phyloP scores from a whole-genome alignment of 2,113 vertebrate species.

The Amphiprion percula region DNA sequence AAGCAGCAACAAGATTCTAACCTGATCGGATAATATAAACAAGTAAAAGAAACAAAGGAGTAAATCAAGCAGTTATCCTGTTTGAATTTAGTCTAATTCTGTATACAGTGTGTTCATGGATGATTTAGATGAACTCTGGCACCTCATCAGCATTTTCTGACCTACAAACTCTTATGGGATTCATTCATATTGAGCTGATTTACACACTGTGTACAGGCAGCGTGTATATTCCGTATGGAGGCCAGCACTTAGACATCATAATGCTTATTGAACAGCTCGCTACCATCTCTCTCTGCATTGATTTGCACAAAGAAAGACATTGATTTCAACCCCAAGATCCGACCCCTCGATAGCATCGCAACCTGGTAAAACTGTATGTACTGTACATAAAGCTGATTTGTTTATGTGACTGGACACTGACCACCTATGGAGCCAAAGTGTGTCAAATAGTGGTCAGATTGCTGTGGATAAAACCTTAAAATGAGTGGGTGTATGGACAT shows the following conservation, averaged over 20 bases:
- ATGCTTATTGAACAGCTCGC: neutral
- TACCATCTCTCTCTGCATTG: conserved; percentile 1
- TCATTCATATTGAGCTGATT: conserved; percentile 25
- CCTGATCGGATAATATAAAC: neutral
- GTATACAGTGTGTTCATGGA: neutral
- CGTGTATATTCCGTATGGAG: neutral
- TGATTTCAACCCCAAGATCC: neutral
- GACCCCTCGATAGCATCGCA: neutral
- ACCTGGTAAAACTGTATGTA: no score
- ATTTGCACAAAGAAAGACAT: neutral
- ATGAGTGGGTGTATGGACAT: conserved; percentile 7
- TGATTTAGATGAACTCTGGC: no score
- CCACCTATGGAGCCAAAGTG: neutral
- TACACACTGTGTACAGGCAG: neutral
- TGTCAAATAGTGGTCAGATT: neutral
- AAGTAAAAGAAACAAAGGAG: neutral
- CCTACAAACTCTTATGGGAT: neutral
- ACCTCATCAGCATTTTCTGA: neutral
- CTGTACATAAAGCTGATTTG: neutral
- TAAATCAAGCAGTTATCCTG: no score
- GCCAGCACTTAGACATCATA: neutral
- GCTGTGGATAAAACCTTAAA: neutral
- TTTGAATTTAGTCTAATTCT: no score
- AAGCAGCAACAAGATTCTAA: neutral
- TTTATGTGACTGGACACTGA: neutral